phyloP scores from a whole-genome alignment of 2,113 vertebrate species.

The Oxyruncus cristatus region DNA sequence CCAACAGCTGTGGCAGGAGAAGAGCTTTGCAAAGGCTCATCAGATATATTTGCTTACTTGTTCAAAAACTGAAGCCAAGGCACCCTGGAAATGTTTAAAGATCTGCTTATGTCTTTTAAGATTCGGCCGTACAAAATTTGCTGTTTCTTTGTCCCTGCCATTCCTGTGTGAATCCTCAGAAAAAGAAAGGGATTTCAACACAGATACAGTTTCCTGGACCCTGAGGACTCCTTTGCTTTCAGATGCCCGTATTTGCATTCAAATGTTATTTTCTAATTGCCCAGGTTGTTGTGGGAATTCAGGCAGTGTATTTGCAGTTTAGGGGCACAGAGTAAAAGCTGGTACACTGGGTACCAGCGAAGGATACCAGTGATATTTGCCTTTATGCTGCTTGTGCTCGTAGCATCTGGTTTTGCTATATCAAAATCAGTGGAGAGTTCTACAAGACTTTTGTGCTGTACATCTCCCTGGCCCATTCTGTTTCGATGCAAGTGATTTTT shows the following conservation, averaged over 20 bases:
- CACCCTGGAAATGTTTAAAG: background rate
- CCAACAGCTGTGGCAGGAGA: background rate
- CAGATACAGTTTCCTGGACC: background rate
- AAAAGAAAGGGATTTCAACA: background rate
- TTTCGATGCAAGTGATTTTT: background rate
- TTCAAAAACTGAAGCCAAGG: background rate
- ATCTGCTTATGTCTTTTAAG: background rate
- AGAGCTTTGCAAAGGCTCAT: background rate
- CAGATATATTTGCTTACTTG: conserved; percentile 17
- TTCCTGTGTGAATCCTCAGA: background rate
- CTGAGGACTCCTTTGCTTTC: background rate
- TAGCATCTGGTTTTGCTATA: background rate
- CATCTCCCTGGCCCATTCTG: background rate
- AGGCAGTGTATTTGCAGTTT: background rate
- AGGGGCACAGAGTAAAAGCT: background rate
- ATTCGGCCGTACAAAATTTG: background rate
- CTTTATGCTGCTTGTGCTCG: background rate
- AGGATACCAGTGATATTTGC: background rate
- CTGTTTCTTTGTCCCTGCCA: background rate
- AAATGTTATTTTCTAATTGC: background rate
- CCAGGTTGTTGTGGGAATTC: background rate
- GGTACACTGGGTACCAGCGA: background rate
- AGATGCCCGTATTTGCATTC: background rate
- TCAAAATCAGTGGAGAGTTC: background rate
- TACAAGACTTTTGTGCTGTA: background rate